Evolutionary conservation across 2,113 vertebrate species (phyloP), one percentile per base, ranked within the genome.

Genomic region (Paramormyrops kingsleyae): DNA sequence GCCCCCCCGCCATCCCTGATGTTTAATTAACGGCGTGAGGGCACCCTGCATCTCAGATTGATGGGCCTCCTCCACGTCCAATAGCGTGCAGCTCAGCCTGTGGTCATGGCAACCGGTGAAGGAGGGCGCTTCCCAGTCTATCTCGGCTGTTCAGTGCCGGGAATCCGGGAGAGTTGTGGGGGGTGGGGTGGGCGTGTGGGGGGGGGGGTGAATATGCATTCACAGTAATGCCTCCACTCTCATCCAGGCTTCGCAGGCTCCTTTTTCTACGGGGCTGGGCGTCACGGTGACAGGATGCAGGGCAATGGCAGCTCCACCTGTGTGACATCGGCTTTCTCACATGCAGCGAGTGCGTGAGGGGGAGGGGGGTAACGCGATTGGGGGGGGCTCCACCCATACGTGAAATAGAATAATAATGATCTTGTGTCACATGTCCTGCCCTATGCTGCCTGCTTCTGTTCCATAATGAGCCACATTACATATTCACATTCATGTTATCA

Each of bases 21-120:
- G 74, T 49, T 90, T 90, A 90, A 90, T 90, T 90, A 88, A 88
- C 70, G 74, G 87, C 87, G 31, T 74, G 52, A 88, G 87, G 74
- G 86, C 49, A 83, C 70, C 42, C 24, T 27, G 52, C 39, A 24
- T 17, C 13, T 87, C 85, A 90, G 91, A 93, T 92, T 92, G 94
- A 94, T 93, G 92, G 92, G 92, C 92, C 93, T 94, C 92, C 94
- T 94, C 89, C 92, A 92, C 92, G 87, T 85, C 91, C 91, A 91
- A 87, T 91, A 83, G 89, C 90, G 92, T 92, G 93, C 93, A 92
- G 94, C 90, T 94, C 92, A 50, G 90, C 90, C 88, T 92, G 94
- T 96, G 94, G 92, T 94, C 91, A 94, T 94, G 94, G 91, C 90
- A 94, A 95, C 47, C 88, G 90, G 89, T 91, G 93, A 92, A 94